Conservation (phyloP, 2,797 vertebrate genomes). For the Chloroceryle amazona region DNA sequence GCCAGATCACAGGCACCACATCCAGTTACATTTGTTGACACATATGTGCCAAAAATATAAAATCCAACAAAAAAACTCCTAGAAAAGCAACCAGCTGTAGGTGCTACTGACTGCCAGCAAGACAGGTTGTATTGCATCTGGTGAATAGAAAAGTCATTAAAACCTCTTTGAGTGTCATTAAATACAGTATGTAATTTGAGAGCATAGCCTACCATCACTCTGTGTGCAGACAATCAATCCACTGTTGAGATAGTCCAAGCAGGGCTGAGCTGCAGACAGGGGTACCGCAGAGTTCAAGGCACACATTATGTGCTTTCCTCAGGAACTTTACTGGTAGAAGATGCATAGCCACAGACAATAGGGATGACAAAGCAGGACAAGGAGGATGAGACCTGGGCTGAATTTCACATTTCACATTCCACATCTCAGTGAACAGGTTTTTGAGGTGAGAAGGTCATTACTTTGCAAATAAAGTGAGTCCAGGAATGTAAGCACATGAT, state of each 20-base stretch:
- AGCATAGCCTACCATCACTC: neutral
- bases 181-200: slow-evolving; percentile 42
- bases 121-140: slow-evolving; percentile 32
- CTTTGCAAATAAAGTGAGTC: neutral
- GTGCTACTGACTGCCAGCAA: neutral
- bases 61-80: neutral
- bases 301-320: neutral
- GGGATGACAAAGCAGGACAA: neutral
- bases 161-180: slow-evolving; percentile 28
- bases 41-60: neutral
- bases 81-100: neutral
- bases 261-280: neutral
- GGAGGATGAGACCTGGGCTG: neutral
- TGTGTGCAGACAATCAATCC: neutral
- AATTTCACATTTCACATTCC: neutral
- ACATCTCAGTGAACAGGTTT: neutral
- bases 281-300: neutral
- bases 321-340: neutral
- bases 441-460: neutral
- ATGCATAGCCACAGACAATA: neutral
- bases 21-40: neutral
- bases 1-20: neutral
- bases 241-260: neutral
- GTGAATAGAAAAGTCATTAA: slow-evolving; percentile 64
- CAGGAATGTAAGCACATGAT: neutral